Conservation (phyloP, 2,113 vertebrate species). For the Heterotilapia buettikoferi region DNA sequence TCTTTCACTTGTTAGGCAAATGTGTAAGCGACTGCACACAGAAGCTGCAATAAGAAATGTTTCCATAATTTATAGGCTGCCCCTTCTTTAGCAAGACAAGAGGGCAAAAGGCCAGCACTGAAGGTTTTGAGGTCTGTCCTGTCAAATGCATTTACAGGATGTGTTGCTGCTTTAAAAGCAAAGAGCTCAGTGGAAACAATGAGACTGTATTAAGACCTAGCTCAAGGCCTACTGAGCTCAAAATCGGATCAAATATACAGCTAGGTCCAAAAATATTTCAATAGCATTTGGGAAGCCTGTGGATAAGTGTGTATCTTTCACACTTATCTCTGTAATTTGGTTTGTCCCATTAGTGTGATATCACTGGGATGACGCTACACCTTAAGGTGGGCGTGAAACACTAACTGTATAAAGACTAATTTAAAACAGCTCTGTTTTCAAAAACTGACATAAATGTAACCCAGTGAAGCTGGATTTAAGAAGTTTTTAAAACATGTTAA, state of each 20-base stretch:
- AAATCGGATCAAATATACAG: neutral
- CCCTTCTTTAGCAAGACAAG: neutral
- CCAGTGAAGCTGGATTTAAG: too few relatives aligned
- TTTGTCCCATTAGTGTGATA: too few relatives aligned
- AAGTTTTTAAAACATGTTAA: too few relatives aligned
- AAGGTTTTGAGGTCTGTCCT: neutral
- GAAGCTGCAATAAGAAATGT: neutral
- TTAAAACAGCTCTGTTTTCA: too few relatives aligned
- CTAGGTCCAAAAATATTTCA: neutral
- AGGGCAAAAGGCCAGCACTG: neutral
- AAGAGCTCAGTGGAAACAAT: neutral
- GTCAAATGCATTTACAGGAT: neutral
- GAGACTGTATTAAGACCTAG: neutral
- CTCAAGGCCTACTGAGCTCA: neutral
- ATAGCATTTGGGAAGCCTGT: neutral
- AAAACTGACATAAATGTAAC: too few relatives aligned
- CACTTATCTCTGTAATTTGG: too few relatives aligned
- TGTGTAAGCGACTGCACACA: neutral
- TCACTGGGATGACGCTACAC: accelerated
- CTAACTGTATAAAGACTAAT: too few relatives aligned
- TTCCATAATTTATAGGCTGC: neutral
- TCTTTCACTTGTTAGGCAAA: neutral
- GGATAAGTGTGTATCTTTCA: neutral
- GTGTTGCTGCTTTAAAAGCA: neutral
- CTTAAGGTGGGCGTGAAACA: too few relatives aligned